Conservation (phyloP, 2,888 invertebrate genomes). For the Andrena hattorfiana region DNA sequence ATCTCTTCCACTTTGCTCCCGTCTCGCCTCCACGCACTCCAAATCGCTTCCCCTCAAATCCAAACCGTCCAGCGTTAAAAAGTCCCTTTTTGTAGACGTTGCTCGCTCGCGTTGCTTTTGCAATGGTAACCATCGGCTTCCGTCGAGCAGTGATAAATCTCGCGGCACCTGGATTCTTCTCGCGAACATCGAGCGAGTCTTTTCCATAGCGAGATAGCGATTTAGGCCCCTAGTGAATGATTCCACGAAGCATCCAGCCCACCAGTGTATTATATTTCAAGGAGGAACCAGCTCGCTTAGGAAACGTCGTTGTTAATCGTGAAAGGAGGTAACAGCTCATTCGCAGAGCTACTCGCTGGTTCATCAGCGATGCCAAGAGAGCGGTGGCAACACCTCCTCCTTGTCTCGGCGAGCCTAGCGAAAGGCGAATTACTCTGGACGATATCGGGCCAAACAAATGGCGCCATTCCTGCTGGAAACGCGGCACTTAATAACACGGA, state of each 20-base stretch:
- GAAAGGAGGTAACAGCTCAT: background rate
- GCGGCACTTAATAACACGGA: constrained; percentile 69
- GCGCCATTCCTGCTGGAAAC: constrained; percentile 68
- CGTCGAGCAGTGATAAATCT: no score
- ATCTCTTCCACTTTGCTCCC: constrained; percentile 70
- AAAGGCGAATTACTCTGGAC: constrained; percentile 55
- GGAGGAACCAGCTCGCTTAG: background rate
- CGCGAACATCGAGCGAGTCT: no score
- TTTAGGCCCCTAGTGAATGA: no score
- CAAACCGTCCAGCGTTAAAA: background rate
- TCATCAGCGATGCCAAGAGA: constrained; percentile 17
- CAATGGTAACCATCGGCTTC: no score
- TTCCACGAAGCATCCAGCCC: no score
- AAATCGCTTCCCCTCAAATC: constrained; percentile 20
- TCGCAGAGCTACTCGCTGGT: background rate
- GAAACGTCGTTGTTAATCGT: background rate
- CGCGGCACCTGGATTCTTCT: no score
- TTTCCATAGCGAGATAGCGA: background rate
- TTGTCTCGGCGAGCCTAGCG: constrained; percentile 26
- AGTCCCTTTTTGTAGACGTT: background rate
- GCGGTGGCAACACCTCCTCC: constrained; percentile 33
- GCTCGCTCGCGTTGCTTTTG: background rate
- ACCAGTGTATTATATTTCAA: background rate
- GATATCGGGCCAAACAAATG: constrained; percentile 69
- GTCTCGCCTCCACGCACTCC: constrained; percentile 17